phyloP scores from a whole-genome alignment of 23 tunicate genomes.

The Botrylloides violaceus region DNA sequence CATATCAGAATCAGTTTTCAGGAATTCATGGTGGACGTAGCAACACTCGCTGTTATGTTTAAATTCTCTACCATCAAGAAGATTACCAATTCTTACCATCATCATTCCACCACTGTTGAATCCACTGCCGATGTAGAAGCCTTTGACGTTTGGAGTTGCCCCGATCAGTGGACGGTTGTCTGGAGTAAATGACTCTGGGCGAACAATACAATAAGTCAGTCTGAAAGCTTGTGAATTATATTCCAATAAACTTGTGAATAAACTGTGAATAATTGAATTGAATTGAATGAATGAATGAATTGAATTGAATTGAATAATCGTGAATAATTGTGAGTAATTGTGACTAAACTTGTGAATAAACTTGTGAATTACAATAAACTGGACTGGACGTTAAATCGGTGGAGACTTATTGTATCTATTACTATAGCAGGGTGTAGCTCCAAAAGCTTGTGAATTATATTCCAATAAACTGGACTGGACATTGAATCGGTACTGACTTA shows the following conservation, averaged over 20 bases:
- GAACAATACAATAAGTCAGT: not conserved
- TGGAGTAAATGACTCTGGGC: slow-evolving; percentile 63
- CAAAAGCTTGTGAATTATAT: no score
- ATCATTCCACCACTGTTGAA: slow-evolving; percentile 93
- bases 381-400: no score
- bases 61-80: not conserved
- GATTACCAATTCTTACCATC: slow-evolving; percentile 8
- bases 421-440: no score
- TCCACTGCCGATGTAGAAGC: slow-evolving; percentile 55
- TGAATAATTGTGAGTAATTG: no score
- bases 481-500: no score
- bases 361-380: no score
- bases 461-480: no score
- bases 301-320: not conserved
- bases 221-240: no score
- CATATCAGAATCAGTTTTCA: no score
- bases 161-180: slow-evolving; percentile 71
- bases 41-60: not conserved
- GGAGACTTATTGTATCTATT: no score
- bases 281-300: not conserved
- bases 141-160: slow-evolving; percentile 51
- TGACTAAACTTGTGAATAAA: no score
- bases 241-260: not conserved
- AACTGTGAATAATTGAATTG: not conserved
- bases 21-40: no score